Base-by-base conservation (phyloP, 2,888 invertebrate genomes). In the Drosophila borealis region DNA sequence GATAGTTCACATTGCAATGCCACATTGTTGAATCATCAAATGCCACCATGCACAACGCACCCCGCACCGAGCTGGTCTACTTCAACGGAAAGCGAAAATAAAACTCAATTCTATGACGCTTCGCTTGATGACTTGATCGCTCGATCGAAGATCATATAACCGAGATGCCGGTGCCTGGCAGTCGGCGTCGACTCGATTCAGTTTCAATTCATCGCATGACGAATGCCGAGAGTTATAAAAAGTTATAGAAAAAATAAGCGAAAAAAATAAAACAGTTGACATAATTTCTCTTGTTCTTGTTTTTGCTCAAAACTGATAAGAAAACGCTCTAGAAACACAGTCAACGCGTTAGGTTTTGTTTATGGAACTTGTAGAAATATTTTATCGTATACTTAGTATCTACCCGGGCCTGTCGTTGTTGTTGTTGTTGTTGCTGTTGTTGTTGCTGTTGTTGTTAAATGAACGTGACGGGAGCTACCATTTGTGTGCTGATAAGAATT, bases 1-100 rank as follows among this genome's bases (percentile, higher is more conserved):
- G 14, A 54, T 36, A 34, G 36, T 39, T 42, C 39, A 55, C 19
- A 42, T 67, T 34, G 36, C 13, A 57, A 78, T 59, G 36, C 41
- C 34, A 19, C 13, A 33, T 13, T 33, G 61, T 64, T 88, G 79
- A 85, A 51, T 80, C 88, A 84, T 2, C 41, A 17, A 17, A 21
- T 10, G 6, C n/a, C 14, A n/a, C 11, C 19, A 48, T 39, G 34
- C 34, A 34, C 8, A 21, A 4, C 21, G 25, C 25, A 21, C 44
- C 53, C 44, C 53, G 19, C 59, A 14, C 10, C 29, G 1, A 10
- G 17, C n/a, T 3, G 25, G n/a, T 4, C 0, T 9, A n/a, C n/a
- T 54, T 21, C n/a, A 1, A 21, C 42, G 10, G 42, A 34, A 44
- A 64, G 61, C 50, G 37, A 50, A 46, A 36, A 55, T 41, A 36